These are phyloP conservation scores for Rutilus rutilus DNA, from an alignment of 2,113 vertebrate genomes.

Conservation along the genomic window DNA sequence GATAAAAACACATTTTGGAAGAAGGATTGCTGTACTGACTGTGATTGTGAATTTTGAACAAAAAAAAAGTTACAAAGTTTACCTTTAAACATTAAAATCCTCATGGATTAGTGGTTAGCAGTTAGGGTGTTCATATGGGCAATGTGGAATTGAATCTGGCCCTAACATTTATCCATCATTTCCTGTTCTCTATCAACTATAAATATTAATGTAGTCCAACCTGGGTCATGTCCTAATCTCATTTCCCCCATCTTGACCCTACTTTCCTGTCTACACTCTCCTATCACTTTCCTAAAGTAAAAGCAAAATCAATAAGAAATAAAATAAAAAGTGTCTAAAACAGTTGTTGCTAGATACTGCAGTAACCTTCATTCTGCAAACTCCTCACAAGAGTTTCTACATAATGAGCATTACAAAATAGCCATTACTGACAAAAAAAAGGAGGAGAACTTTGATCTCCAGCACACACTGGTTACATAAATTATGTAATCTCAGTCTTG, in stretches of 20 bases:
- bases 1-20: no score
- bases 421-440: neutral
- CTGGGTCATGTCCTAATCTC: no score
- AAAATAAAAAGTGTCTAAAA: neutral
- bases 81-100: no score
- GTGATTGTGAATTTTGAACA: no score
- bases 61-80: no score
- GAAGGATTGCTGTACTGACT: no score
- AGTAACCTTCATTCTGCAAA: neutral
- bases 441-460: neutral
- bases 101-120: neutral
- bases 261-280: neutral
- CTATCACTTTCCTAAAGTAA: neutral
- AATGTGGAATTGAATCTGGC: neutral
- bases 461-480: neutral
- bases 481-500: neutral
- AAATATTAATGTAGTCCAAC: neutral
- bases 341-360: neutral
- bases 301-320: neutral
- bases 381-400: neutral
- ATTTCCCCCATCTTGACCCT: no score
- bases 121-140: neutral
- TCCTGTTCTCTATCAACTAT: constrained; percentile 3
- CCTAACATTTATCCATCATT: neutral
- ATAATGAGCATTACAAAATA: neutral